A percentile compares a stretch with the other conserved stretches of the same genome.
Evolutionary conservation across 2,113 vertebrate species (phyloP).

Genomic region (Vulpes vulpes): DNA sequence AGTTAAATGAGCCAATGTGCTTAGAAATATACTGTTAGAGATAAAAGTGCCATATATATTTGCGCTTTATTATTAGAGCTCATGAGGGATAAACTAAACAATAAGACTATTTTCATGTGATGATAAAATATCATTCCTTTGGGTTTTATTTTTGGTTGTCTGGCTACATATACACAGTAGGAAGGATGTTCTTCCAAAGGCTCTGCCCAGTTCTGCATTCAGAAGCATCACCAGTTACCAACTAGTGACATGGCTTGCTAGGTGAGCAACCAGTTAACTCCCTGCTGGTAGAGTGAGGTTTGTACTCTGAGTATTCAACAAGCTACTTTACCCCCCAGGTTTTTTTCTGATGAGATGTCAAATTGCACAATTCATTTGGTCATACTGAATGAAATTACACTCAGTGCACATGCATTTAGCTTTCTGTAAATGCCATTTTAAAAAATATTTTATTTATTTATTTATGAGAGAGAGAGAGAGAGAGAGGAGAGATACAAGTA

Average conservation of each 20-base stretch:
- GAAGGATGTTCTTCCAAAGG: neutral
- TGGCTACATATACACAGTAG: neutral
- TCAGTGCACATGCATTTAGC: neutral
- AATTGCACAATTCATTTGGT: neutral
- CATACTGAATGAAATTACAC: neutral
- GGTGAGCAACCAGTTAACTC: neutral
- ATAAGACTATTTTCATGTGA: neutral
- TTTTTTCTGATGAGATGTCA: neutral
- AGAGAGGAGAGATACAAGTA: no score
- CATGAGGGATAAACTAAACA: neutral
- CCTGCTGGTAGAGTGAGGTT: neutral
- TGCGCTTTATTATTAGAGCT: neutral
- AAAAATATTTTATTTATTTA: no score
- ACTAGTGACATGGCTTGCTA: neutral
- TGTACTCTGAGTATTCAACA: neutral
- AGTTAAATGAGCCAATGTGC: neutral
- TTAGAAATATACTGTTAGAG: neutral
- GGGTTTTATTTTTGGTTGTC: neutral
- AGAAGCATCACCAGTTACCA: neutral
- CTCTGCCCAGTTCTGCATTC: neutral
- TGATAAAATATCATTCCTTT: neutral
- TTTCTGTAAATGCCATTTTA: neutral
- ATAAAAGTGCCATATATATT: neutral
- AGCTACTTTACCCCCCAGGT: neutral
- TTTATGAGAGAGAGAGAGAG: no score